Conservation (phyloP, 2,797 vertebrate genomes). For the Pyrocephalus nanus region DNA sequence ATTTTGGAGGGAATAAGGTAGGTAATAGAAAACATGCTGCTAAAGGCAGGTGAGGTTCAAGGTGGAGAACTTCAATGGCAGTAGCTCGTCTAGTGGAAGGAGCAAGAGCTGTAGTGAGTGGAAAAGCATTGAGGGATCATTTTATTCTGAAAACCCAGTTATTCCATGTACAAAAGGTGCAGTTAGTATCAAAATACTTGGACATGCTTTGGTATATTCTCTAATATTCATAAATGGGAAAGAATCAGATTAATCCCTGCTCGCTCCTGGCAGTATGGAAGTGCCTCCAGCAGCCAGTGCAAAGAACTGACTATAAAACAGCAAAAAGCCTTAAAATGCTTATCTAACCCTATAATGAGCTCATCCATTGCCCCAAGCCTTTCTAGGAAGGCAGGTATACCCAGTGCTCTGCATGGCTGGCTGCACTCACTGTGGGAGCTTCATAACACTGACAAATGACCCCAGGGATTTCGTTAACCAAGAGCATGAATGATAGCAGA, state of each 20-base stretch:
- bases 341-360: background rate
- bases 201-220: background rate
- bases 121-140: background rate
- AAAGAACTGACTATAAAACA: background rate
- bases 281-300: background rate
- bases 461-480: background rate
- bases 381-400: background rate
- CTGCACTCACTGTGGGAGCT: background rate
- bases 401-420: accelerated
- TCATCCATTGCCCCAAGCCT: background rate
- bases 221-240: background rate
- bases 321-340: background rate
- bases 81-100: accelerated
- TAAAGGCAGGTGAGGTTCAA: background rate
- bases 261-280: background rate
- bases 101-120: background rate
- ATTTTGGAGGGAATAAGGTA: accelerated
- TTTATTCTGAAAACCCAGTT: background rate
- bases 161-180: background rate
- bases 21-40: accelerated
- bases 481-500: background rate
- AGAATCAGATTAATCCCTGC: background rate
- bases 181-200: background rate
- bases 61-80: background rate
- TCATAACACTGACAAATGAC: background rate